Evolutionary conservation across 2,888 invertebrate genomes (phyloP), one percentile per base, ranked within the genome.

Genomic region (Neria commutata): DNA sequence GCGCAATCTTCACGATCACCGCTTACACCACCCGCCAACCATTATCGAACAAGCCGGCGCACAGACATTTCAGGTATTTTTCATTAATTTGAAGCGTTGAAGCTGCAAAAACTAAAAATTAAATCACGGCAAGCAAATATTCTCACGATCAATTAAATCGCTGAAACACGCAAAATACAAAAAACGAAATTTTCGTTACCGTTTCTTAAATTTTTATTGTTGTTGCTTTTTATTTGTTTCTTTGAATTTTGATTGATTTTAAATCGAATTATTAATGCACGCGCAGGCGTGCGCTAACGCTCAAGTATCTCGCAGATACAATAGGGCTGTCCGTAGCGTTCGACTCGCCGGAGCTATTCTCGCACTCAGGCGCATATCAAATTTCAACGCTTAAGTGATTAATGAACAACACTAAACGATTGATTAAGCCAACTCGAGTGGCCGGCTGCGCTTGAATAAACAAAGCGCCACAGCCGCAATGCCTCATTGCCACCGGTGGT

Each of bases 331-430:
- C n/a, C n/a, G n/a, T n/a, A n/a, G n/a, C n/a, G n/a, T n/a, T n/a
- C 67, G 72, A 65, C 65, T 66, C 54, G 64, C 50, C 47, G 50
- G 29, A 6, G 11, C 11, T 29, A 29, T 11, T 29, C 6, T 29
- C 6, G 11, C 21, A 53, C 49, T 26, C 33, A 25, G 26, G 25
- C 25, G 14, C 17, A 14, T 58, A 58, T 54, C 54, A 46, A 55
- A 58, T 67, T 69, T 75, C 74, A 73, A 67, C 73, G 75, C 70
- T 67, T 68, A 62, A 67, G 66, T 74, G 76, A 74, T 74, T 74
- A 74, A 75, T 75, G 72, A 72, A 62, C 62, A 54, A 21, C 26
- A 19, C 45, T 56, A 50, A 56, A 56, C 56, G 51, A 62, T 61
- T 58, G 53, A 56, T 58, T 58, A 37, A 51, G 47, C 19, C 54